phyloP scores from a whole-genome alignment of 2,113 vertebrate species.

The Tretioscincus oriximinensis region DNA sequence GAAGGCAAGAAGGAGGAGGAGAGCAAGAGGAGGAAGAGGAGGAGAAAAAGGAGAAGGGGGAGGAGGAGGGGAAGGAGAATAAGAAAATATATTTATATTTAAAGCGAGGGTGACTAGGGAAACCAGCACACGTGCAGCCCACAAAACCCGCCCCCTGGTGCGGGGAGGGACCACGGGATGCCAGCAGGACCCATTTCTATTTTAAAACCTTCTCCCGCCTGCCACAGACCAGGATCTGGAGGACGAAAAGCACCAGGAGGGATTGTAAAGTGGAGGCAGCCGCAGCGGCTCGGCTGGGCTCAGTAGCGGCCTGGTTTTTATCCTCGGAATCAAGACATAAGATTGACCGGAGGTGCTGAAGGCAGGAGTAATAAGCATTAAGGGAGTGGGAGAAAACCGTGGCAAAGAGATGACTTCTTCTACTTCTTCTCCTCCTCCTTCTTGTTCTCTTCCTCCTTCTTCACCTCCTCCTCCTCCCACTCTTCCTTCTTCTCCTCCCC shows the following conservation, averaged over 20 bases:
- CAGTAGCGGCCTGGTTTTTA: constrained; percentile 34
- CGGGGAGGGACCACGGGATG: constrained; percentile 15
- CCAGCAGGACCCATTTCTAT: constrained; percentile 50
- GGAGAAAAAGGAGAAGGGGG: not conserved
- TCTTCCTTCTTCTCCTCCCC: no score
- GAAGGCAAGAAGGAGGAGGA: no score
- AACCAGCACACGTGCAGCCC: not conserved
- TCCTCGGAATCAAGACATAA: constrained; percentile 18
- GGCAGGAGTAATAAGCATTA: not conserved
- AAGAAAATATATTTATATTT: no score
- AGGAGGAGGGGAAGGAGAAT: not conserved
- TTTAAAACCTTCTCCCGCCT: constrained; percentile 56
- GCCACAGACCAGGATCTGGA: constrained; percentile 18
- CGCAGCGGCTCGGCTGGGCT: constrained; percentile 4
- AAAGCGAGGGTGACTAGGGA: no score
- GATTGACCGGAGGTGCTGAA: constrained; percentile 24
- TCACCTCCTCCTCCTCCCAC: no score
- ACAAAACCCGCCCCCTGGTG: not conserved
- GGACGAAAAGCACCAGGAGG: constrained; percentile 40
- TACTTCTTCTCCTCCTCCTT: no score
- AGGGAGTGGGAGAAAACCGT: no score
- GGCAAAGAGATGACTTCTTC: no score
- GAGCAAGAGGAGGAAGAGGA: no score
- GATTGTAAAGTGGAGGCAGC: constrained; percentile 24
- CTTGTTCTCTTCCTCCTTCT: no score